These are phyloP conservation scores for Hipposideros larvatus DNA, from an alignment of 2,797 vertebrate species.

Conservation along the genomic window DNA sequence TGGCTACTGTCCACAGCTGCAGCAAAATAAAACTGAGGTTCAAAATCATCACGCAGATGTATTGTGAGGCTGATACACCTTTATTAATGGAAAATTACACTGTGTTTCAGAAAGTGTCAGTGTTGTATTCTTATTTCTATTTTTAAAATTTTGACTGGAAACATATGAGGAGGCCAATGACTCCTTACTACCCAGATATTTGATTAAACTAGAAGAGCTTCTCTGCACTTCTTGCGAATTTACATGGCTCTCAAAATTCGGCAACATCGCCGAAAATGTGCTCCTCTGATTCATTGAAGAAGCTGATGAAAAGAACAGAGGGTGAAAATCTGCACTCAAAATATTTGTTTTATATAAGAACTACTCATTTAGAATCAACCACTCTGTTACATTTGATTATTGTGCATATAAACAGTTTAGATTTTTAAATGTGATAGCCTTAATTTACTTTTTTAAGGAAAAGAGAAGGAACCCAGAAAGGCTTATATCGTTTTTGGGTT, in stretches of 20 bases:
- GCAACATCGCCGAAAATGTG: background rate
- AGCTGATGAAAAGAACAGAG: background rate
- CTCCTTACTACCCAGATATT: background rate
- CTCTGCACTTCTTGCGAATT: background rate
- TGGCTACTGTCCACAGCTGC: background rate
- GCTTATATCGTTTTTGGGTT: background rate
- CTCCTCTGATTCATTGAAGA: background rate
- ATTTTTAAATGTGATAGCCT: background rate
- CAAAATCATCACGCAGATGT: background rate
- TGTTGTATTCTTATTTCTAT: background rate
- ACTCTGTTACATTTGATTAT: background rate
- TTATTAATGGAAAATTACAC: slow-evolving; percentile 20
- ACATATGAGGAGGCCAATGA: background rate
- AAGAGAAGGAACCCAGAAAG: background rate
- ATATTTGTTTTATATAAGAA: background rate
- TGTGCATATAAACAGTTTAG: background rate
- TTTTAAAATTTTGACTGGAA: slow-evolving; percentile 20
- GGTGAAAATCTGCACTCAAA: background rate
- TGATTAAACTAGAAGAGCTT: background rate
- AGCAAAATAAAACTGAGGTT: slow-evolving; percentile 27
- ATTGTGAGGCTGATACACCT: background rate
- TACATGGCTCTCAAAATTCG: background rate
- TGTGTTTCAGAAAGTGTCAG: background rate
- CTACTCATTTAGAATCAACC: background rate
- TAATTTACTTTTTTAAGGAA: background rate